Base-by-base conservation (phyloP, 2,888 invertebrate genomes). In the Drosophila mimica region DNA sequence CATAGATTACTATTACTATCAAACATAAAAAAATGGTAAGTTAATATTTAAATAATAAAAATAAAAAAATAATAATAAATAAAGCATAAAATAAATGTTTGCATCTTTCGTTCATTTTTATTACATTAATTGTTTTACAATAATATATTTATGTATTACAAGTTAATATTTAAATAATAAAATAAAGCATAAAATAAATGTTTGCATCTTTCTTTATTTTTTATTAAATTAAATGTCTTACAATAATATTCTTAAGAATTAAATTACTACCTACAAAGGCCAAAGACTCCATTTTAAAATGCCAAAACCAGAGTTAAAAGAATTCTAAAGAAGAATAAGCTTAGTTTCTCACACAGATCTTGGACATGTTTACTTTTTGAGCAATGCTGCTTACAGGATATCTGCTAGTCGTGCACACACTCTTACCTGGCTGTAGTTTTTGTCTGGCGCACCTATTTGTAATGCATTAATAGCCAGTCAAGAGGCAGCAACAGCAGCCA, bases 391-490 rank as follows among this genome's bases (percentile, higher is more conserved):
- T 5, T 36, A 15, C 9, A 43, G 57, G 30, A 20, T 57, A 33
- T 57, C 4, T 20, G 9, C 3, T 2, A 43, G 31, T 43, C 57
- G 9, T 9, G 8, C 30, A 4, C 5, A 25, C 17, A n/a, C n/a
- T 40, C 20, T 40, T 4, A 6, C n/a, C n/a, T 38, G 40, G 15
- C 17, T 68, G 67, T 56, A 66, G 68, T 40, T 65, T 72, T 76
- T 70, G 81, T 83, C 77, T 84, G 89, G 84, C 89, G 79, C 84
- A 89, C 87, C 85, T 89, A 85, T 89, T 85, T 85, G 89, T 85
- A 89, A 87, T 79, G 88, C 83, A 88, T 85, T 89, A 89, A 87
- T 84, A 85, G 81, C 76, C 64, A 79, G 71, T 62, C 61, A 70
- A 73, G 68, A 71, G 68, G 59, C 69, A 63, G 38, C 63, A 59